phyloP scores from a whole-genome alignment of 2,888 invertebrate species.

The Scaptomyza flava region DNA sequence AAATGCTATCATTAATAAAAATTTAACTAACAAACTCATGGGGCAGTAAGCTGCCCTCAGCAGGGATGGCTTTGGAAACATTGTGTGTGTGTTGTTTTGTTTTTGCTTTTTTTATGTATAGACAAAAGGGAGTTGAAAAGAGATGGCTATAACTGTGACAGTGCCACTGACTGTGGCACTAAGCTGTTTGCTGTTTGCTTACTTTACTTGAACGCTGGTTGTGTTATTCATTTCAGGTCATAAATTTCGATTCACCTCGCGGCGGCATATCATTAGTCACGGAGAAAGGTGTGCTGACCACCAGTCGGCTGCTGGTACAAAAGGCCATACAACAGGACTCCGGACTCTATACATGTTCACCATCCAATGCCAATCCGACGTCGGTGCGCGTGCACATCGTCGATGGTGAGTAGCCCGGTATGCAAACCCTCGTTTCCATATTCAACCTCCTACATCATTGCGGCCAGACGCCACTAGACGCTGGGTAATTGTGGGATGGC shows the following conservation, averaged over 20 bases:
- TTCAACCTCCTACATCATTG: conserved; percentile 12
- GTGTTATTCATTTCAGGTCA: conserved; percentile 86
- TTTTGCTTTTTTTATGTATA: not conserved
- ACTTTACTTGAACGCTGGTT: conserved; percentile 19
- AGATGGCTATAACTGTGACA: not conserved
- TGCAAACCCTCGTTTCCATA: conserved; percentile 54
- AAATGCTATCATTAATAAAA: conserved; percentile 58
- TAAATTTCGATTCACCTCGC: conserved; percentile 95
- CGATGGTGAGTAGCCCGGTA: conserved; percentile 88
- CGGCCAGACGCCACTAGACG: not conserved
- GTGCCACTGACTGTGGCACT: conserved; percentile 30
- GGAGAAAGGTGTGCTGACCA: conserved; percentile 93
- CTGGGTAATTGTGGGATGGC: not conserved
- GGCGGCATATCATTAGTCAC: conserved; percentile 95
- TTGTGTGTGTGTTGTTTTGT: not conserved
- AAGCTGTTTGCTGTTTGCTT: conserved; percentile 38
- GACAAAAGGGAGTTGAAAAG: not conserved
- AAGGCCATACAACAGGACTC: conserved; percentile 92
- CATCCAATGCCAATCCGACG: conserved; percentile 92
- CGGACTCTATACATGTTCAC: conserved; percentile 92
- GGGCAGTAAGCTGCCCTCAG: conserved; percentile 13
- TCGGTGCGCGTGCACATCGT: conserved; percentile 93
- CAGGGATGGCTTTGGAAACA: not conserved
- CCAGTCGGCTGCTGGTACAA: conserved; percentile 92
- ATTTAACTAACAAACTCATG: conserved; percentile 62